Percentiles rank a stretch among this genome's conserved stretches.
These are phyloP conservation scores for Drosophila watanabei DNA, from an alignment of 1,140 invertebrate species.

Conservation along the genomic window DNA sequence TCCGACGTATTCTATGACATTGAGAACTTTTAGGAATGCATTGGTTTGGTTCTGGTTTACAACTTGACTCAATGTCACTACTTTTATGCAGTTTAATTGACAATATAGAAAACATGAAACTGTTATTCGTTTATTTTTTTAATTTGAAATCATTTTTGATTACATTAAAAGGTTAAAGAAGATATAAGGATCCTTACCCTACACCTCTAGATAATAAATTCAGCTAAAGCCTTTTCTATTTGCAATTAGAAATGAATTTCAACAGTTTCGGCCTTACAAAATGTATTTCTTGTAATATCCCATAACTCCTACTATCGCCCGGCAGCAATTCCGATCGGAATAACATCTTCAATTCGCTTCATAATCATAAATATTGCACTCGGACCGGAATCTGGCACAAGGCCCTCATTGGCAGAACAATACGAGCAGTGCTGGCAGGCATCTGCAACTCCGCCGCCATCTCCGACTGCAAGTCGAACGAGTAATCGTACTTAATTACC, in stretches of 20 bases:
- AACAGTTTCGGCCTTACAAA: background rate
- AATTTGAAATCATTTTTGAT: background rate
- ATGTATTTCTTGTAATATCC: background rate
- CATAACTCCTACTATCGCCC: conserved; percentile 1
- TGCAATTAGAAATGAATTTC: background rate
- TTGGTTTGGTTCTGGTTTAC: background rate
- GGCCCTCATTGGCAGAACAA: conserved; percentile 43
- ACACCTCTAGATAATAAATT: background rate
- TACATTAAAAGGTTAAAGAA: background rate
- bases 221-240: background rate
- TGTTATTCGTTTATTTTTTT: background rate
- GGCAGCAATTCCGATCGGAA: conserved; percentile 23
- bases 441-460: conserved; percentile 17
- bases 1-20: conserved; percentile 27
- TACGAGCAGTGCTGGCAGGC: conserved; percentile 39
- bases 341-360: conserved; percentile 33
- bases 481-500: conserved; percentile 57
- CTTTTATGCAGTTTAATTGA: background rate
- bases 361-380: conserved; percentile 54
- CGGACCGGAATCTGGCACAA: conserved; percentile 61
- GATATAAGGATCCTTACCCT: too few species aligned
- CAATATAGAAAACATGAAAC: conserved; percentile 1
- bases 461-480: conserved; percentile 34
- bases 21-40: background rate
- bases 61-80: background rate